Evolutionary conservation across 2,888 invertebrate genomes (phyloP), one percentile per base, ranked within the genome.

Genomic region (Proisotoma minuta): DNA sequence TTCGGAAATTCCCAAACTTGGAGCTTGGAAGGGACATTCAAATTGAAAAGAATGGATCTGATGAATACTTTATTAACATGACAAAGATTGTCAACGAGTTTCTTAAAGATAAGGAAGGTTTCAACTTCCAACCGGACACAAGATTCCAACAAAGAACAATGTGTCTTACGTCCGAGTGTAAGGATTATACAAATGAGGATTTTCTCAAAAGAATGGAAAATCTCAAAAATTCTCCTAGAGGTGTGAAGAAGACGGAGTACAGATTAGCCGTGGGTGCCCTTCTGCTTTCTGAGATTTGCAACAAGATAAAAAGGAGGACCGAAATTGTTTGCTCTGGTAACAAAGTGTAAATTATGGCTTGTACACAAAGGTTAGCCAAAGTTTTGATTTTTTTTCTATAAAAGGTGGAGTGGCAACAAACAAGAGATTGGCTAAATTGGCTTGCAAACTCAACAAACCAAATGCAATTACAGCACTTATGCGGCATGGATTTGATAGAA

Each of bases 341-440:
- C 15, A 10, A 10, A 15, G 8, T 10, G 34, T 34, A 10, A 34
- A 34, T 34, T 34, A 34, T 34, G 34, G 8, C n/a, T n/a, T n/a
- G n/a, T n/a, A n/a, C n/a, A n/a, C n/a, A n/a, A n/a, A n/a, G n/a
- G n/a, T n/a, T n/a, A n/a, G n/a, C n/a, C n/a, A n/a, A n/a, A n/a
- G n/a, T n/a, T n/a, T n/a, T n/a, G n/a, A n/a, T n/a, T n/a, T 34
- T 34, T 43, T 43, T 43, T 5, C 43, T n/a, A n/a, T n/a, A n/a
- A n/a, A n/a, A 43, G 43, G 43, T 12, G 50, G 50, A 5, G 50
- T 50, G 4, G 50, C 18, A 12, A 12, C 26, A 10, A 50, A 50
- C 50, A 50, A 50, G 23, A 3, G 18, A 50, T 24, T 50, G 20
- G 50, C 50, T 3, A 50, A 50, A 22, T 23, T 50, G 5, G 50